Base-by-base conservation (phyloP, 2,797 vertebrate genomes). In the Phoebastria nigripes region DNA sequence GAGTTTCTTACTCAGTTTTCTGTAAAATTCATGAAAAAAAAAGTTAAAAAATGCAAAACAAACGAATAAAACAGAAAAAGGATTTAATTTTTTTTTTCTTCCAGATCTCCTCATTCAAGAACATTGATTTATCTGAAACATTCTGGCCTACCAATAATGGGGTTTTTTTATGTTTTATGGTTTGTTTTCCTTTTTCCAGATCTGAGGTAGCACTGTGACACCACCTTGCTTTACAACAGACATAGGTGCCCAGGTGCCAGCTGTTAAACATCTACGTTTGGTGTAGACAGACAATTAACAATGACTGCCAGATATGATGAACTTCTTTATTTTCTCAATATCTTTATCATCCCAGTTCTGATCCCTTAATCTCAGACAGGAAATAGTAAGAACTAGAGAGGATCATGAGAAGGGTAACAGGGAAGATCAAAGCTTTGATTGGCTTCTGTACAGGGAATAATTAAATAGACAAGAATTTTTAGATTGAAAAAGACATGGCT, bases 81-180 rank as follows among this genome's bases (percentile, higher is more conserved):
- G 0, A 8, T 29, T 8, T 17, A 16, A 7, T 21, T 18, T 22
- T 46, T 42, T 42, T 86, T 55, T 56, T 39, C 4, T 65, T 71
- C 19, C 6, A 69, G 22, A 81, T 8, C 13, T n/a, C 79, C 35
- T 76, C 4, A 33, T 71, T 88, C n/a, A 80, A 52, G 28, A 80
- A 81, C 6, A 28, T 6, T 58, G 12, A 44, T 74, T 52, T 51
- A 62, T n/a, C 33, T 46, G 82, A 82, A 89, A 54, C 2, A 25
- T 65, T 61, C 56, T 52, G 3, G 9, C 10, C 31, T 49, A 42
- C 5, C 1, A 24, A 29, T 37, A 69, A 28, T 0, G 8, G 2
- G 22, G 2, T 8, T 17, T 37, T 49, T 72, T 17, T 8, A 41
- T 33, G 3, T 9, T 55, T 67, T 56, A 29, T 19, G 0, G 1